phyloP scores from a whole-genome alignment of 2,797 vertebrate genomes.

The Molossus alvarezi region DNA sequence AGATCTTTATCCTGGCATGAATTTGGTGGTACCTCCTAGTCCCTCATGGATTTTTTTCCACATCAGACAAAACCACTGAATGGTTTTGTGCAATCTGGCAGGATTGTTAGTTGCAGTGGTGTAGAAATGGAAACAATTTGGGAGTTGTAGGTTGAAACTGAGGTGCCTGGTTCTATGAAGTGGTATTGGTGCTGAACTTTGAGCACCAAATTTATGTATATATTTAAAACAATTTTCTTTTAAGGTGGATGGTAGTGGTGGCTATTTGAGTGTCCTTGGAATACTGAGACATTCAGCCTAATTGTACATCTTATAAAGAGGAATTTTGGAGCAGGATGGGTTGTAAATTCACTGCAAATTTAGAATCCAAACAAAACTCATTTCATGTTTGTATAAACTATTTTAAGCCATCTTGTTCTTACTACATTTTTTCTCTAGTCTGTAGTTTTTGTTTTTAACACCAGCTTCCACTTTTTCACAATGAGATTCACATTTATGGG shows the following conservation, averaged over 20 bases:
- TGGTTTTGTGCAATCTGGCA: conserved; percentile 84
- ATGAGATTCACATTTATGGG: conserved; percentile 28
- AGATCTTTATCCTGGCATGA: conserved; percentile 80
- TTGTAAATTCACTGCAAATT: conserved; percentile 80
- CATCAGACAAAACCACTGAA: conserved; percentile 86
- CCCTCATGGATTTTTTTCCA: conserved; percentile 79
- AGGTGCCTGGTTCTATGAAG: conserved; percentile 83
- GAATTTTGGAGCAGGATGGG: conserved; percentile 75
- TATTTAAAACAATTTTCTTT: conserved; percentile 78
- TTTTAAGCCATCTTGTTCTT: conserved; percentile 77
- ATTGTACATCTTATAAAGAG: conserved; percentile 80
- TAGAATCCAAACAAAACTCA: conserved; percentile 81
- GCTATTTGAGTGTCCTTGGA: conserved; percentile 76
- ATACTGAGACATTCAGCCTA: conserved; percentile 72
- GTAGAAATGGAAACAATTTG: conserved; percentile 83
- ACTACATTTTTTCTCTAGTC: conserved; percentile 40
- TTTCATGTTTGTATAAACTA: conserved; percentile 79
- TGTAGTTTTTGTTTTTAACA: conserved; percentile 60
- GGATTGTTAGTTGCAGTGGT: conserved; percentile 80
- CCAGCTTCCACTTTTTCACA: conserved; percentile 35
- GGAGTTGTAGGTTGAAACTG: conserved; percentile 81
- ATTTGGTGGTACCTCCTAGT: conserved; percentile 81
- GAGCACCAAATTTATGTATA: conserved; percentile 78
- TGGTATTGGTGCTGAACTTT: conserved; percentile 81
- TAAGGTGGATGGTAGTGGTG: conserved; percentile 73